A percentile compares a stretch with the other conserved stretches of the same genome.
Conservation (phyloP, 2,888 invertebrate genomes). For the Platycnemis pennipes region DNA sequence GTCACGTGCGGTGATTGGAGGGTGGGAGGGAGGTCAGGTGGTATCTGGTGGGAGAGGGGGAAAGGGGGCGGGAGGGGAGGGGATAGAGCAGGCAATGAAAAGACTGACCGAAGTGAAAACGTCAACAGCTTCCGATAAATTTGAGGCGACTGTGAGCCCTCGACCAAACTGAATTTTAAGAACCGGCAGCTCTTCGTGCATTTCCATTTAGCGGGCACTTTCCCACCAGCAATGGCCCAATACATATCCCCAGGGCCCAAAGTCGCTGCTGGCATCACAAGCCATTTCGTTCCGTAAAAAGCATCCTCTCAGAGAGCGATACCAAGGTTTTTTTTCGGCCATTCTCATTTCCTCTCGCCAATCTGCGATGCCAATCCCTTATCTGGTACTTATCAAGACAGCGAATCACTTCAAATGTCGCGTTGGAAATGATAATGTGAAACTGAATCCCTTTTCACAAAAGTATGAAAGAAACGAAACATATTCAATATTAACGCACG, state of each 20-base stretch:
- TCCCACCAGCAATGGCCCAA: not conserved
- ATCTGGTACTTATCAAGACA: too few species aligned
- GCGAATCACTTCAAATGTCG: too few species aligned
- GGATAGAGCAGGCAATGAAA: not conserved
- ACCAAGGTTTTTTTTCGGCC: not conserved
- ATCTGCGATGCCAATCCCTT: too few species aligned
- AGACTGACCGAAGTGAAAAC: not conserved
- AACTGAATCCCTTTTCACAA: too few species aligned
- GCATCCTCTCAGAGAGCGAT: not conserved
- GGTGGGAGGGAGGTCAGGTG: not conserved
- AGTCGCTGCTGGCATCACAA: not conserved
- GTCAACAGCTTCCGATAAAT: conserved; percentile 11
- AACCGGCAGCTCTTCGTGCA: not conserved
- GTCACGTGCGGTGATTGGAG: not conserved
- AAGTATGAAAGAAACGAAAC: too few species aligned
- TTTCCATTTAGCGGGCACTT: conserved; percentile 2
- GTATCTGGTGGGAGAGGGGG: not conserved
- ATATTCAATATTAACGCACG: too few species aligned
- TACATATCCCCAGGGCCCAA: not conserved
- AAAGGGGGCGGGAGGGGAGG: not conserved
- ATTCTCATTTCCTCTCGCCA: not conserved
- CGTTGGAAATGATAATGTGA: too few species aligned
- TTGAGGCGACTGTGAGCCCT: not conserved
- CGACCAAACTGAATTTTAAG: not conserved
- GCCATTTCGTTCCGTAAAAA: not conserved